Base-by-base conservation (phyloP, 2,888 invertebrate species). In the Erpobdella octoculata region DNA sequence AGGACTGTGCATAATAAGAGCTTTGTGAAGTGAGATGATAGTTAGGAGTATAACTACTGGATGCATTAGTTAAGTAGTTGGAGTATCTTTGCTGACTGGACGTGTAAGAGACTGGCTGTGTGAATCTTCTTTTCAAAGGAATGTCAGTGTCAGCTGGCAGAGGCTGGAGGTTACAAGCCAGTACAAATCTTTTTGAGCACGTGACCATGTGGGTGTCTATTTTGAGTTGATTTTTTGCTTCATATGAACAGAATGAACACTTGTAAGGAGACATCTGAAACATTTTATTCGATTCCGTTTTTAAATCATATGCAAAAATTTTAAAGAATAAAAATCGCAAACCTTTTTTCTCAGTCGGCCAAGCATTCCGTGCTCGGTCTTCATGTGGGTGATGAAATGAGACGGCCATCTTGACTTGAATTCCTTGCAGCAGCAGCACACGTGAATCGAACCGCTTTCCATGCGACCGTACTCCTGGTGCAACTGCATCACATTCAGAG, bases 381-480 rank as follows among this genome's bases (percentile, higher is more conserved):
- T 71, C 48, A 73, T 67, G 61, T 73, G 73, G 15, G 71, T n/a
- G 8, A 73, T 38, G 58, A 66, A 73, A 33, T 71, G 71, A 33
- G 73, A 73, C 3, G 73, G 67, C 64, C 65, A 73, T 3, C 73
- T 64, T 6, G 73, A 64, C 31, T 61, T 71, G 71, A 71, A 71
- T 12, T 58, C 66, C 21, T 61, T 71, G 33, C 73, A 73, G 66
- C 65, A 33, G 36, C 73, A 73, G 37, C 73, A 73, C 38, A 58
- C 59, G 38, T 73, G 73, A 15, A 67, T 41, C 8, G 70, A 36
- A 28, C 53, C 67, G 31, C 72, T 71, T 21, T 71, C 64, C 0
- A 70, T 71, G n/a, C 73, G 71, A 18, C 74, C 73, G 53, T 73
- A 74, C 62, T 75, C 75, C 31, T 73, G 48, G 37, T 75, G 75